Evolutionary conservation across 2,888 invertebrate genomes (phyloP), one percentile per base, ranked within the genome.

Genomic region (Thyatira batis): DNA sequence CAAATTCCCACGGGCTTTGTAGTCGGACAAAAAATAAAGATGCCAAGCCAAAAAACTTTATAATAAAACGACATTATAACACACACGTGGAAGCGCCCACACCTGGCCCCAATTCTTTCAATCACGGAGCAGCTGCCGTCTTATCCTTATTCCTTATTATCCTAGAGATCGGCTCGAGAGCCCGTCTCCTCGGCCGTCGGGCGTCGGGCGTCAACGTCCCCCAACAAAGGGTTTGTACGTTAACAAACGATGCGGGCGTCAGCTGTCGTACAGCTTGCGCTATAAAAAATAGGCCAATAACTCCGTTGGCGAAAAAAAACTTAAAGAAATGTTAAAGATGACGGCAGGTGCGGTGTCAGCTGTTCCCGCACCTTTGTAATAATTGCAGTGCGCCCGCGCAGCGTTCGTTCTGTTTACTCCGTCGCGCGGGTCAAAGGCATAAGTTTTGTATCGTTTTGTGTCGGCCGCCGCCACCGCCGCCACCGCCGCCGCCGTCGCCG

Each of bases 261-360:
- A 90, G 89, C 89, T 90, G 90, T 78, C 78, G 69, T 61, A 75
- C 91, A 90, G 89, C 91, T 91, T 91, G 91, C 87, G 83, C 84
- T 84, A 83, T 89, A 90, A 91, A 91, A 91, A 92, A 92, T 91
- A 91, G 91, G 90, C 91, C 89, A 92, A 89, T 89, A 90, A 89
- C 89, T 83, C 79, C 83, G 81, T 85, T 84, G 85, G 88, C 87
- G 80, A 89, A 89, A 89, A 84, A 88, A 89, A 87, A 83, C 77
- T 77, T 76, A 80, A 82, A 89, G 87, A 88, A 90, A 89, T 84
- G 83, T 81, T 87, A 86, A 90, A 89, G 89, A 88, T 85, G 85
- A 83, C 81, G 86, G 87, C 91, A 90, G 91, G 89, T 90, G 91
- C 77, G 73, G 64, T 61, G 87, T 84, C 91, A 91, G 90, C 91